Evolutionary conservation across 2,888 invertebrate genomes (phyloP), one percentile per base, ranked within the genome.

Genomic region (Malachius bipustulatus): DNA sequence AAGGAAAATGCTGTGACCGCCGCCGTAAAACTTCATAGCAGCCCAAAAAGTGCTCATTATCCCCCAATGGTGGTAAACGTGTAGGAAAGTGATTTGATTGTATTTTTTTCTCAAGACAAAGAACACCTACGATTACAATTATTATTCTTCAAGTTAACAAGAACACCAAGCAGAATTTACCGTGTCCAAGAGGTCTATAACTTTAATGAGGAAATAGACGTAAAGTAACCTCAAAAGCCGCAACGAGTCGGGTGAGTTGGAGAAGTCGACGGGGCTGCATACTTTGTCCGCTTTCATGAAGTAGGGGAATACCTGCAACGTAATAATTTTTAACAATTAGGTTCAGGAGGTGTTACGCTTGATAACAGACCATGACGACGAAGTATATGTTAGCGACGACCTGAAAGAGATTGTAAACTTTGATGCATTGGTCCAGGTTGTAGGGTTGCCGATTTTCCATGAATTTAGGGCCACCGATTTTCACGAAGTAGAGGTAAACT

Each of bases 71-170:
- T 90, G 89, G 53, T 88, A 88, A 3, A 88, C 75, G 53, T 90
- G 89, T 15, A 90, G 69, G 52, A 88, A 87, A 2, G 82, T 72
- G 10, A 88, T 70, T 64, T 90, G 89, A 39, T 73, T 76, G 44
- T 77, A 70, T 54, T 84, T 87, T 60, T 89, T 88, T 36, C 87
- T 67, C 44, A 89, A 60, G n/a, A 84, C 74, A 57, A 89, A 89
- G 64, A 89, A 88, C 40, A 83, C 61, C 66, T 75, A 58, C 16
- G 66, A n/a, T n/a, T n/a, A n/a, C n/a, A n/a, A n/a, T n/a, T n/a
- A n/a, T n/a, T n/a, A n/a, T n/a, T n/a, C n/a, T n/a, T n/a, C n/a
- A n/a, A n/a, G n/a, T n/a, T n/a, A n/a, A n/a, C n/a, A n/a, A n/a
- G n/a, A n/a, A n/a, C n/a, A n/a, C n/a, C n/a, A n/a, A n/a, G n/a